Conservation (phyloP, 2,888 invertebrate species). For the Arctia plantaginis region DNA sequence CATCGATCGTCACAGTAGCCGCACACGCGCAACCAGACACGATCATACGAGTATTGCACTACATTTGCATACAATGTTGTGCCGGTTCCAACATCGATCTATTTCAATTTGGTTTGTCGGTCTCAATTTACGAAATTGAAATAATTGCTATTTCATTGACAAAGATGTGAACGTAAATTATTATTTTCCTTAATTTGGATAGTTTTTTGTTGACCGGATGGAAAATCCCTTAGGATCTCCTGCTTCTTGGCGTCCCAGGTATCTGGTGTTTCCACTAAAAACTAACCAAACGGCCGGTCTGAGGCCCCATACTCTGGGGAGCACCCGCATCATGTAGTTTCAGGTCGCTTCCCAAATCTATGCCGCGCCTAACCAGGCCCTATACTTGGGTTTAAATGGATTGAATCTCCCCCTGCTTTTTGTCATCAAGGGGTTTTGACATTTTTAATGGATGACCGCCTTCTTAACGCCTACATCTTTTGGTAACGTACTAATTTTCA, state of each 20-base stretch:
- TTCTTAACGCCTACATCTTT: neutral
- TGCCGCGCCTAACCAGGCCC: no score
- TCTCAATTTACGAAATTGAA: constrained; percentile 5
- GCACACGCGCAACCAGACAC: constrained; percentile 67
- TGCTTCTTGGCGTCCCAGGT: no score
- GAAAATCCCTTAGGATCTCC: no score
- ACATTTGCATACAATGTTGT: constrained; percentile 78
- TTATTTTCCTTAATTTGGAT: neutral
- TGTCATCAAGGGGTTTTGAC: no score
- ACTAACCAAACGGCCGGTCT: no score
- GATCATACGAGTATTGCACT: constrained; percentile 72
- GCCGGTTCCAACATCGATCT: constrained; percentile 60
- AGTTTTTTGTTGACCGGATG: no score
- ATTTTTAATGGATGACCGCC: neutral
- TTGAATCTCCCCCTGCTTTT: neutral
- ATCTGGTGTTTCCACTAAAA: no score
- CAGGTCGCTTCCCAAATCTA: no score
- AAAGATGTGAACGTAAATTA: neutral
- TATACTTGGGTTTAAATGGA: no score
- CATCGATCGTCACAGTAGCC: constrained; percentile 61
- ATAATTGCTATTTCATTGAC: constrained; percentile 4
- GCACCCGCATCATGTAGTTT: no score
- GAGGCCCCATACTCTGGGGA: no score
- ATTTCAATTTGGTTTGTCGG: constrained; percentile 38
- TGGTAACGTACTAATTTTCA: neutral